Base-by-base conservation (phyloP, 2,888 invertebrate species). In the Microctonus brassicae region DNA sequence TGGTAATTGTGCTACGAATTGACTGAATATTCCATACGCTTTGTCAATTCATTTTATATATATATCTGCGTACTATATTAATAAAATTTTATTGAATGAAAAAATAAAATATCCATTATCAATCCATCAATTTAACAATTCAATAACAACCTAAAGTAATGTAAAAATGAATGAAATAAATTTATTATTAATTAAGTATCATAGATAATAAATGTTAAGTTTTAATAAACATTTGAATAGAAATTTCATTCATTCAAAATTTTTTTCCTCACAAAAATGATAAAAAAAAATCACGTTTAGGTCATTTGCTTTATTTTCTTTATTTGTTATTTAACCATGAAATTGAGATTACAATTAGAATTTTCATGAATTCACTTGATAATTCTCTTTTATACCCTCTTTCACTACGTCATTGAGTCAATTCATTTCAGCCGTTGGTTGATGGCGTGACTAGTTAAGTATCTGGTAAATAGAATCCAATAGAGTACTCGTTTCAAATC, bases 391-490 rank as follows among this genome's bases (percentile, higher is more conserved):
- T 47, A 17, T 7, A 17, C 7, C 6, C 17, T 17, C 47, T n/a
- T 17, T 20, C 4, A 20, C 47, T 20, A 13, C n/a, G n/a, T 13
- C 39, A 52, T 20, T 11, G 39, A 24, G 6, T 63, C 47, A 42
- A 39, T 63, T 47, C n/a, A 24, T 63, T 26, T 63, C 26, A n/a
- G 26, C 13, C 42, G 20, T 47, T n/a, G 26, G 17, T 29, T 63
- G 29, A 52, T 52, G 9, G 20, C 34, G 42, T 24, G 34, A 62
- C 34, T 26, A 62, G 36, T 62, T 62, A 62, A 62, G 62, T 39
- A 39, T 62, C 62, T 62, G 62, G 62, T 62, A 62, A 62, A 62
- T 39, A 62, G 62, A 62, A 29, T 62, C 13, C 39, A 62, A 62
- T 62, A 10, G 39, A 39, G 39, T 62, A 55, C 55, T 55, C 55